phyloP scores from a whole-genome alignment of 2,797 vertebrate genomes.

The Leucoraja ocellata region DNA sequence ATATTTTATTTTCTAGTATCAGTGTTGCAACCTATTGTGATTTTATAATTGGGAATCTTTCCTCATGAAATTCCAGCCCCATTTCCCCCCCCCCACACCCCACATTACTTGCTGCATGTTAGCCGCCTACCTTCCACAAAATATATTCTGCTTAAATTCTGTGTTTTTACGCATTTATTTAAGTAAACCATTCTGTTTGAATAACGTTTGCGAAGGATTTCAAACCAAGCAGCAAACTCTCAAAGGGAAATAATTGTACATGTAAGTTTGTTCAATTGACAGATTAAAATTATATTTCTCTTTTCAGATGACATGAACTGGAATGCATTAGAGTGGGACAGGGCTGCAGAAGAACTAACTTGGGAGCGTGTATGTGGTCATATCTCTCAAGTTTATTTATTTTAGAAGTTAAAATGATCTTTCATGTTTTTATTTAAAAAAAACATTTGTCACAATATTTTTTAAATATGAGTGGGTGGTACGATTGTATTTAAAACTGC shows the following conservation, averaged over 20 bases:
- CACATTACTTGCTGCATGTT: neutral
- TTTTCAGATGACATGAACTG: slow-evolving; percentile 95
- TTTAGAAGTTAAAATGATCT: neutral
- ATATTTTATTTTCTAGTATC: neutral
- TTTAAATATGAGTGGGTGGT: neutral
- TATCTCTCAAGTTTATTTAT: neutral
- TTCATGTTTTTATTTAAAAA: neutral
- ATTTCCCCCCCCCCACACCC: neutral
- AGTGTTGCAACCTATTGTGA: neutral
- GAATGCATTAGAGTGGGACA: slow-evolving; percentile 97
- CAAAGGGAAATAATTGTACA: neutral
- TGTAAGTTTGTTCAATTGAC: neutral
- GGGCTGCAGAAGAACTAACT: slow-evolving; percentile 94
- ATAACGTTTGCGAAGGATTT: neutral
- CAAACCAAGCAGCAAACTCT: neutral
- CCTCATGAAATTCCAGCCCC: neutral
- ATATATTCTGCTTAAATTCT: neutral
- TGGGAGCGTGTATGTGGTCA: slow-evolving; percentile 87
- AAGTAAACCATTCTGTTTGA: neutral
- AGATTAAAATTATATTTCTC: slow-evolving; percentile 41
- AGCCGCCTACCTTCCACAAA: neutral
- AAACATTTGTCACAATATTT: neutral
- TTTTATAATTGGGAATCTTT: neutral
- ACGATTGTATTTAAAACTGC: slow-evolving; percentile 8
- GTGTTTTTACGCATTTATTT: neutral